Conservation (phyloP, 2,888 invertebrate species). For the Phania funesta region DNA sequence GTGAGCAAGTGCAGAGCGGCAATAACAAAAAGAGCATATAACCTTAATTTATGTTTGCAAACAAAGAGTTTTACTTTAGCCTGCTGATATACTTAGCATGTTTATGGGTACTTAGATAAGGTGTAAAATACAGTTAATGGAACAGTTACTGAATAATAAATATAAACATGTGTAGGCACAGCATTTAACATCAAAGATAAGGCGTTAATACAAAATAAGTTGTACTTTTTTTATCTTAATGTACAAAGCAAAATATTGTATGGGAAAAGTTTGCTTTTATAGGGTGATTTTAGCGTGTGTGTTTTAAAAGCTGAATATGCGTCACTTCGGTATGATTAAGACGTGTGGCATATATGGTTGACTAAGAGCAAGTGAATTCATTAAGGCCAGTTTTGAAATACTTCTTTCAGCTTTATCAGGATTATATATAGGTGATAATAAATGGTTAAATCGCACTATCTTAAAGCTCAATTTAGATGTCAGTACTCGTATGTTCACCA, state of each 20-base stretch:
- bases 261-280: background rate
- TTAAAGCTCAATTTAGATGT: no score
- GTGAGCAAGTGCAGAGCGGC: background rate
- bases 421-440: no score
- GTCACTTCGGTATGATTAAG: no score
- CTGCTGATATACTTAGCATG: conserved; percentile 56
- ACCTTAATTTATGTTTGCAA: conserved; percentile 2
- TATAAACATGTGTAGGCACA: conserved; percentile 1
- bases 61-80: conserved; percentile 23
- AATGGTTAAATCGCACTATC: no score
- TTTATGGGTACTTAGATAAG: conserved; percentile 53
- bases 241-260: background rate
- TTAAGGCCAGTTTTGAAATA: no score
- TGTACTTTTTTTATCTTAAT: background rate
- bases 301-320: no score
- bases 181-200: background rate
- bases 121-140: conserved; percentile 48
- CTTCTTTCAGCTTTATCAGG: no score
- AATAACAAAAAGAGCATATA: background rate
- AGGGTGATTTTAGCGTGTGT: no score
- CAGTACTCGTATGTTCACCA: no score
- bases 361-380: no score
- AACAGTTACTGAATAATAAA: conserved; percentile 19
- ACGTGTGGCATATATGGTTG: no score
- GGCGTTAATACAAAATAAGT: conserved; percentile 2